Evolutionary conservation across 2,888 invertebrate genomes (phyloP), one percentile per base, ranked within the genome.

Genomic region (Troglohyphantes excavatus): DNA sequence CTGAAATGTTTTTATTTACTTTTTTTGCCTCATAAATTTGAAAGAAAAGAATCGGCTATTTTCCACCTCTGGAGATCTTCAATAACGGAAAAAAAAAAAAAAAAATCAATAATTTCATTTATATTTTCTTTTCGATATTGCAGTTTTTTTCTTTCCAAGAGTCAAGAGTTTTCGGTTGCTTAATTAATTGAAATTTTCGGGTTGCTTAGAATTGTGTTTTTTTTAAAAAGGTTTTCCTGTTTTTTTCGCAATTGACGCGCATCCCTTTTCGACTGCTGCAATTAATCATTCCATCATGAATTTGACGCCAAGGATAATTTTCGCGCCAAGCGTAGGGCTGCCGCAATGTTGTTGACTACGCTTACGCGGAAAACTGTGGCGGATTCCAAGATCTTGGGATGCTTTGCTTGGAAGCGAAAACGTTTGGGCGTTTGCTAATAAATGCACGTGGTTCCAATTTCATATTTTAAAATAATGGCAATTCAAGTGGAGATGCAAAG

Each of bases 251-350:
- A 33, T 6, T 19, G 63, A 39, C 17, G 21, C 65, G 21, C 63
- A 21, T 61, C 63, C 13, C 39, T 63, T 61, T 13, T 27, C 23
- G 76, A 76, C 27, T 21, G 65, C 63, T 65, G 78, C 39, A 59
- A 75, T 75, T 88, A 81, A 88, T 88, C 81, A 88, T 73, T 43
- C 85, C 29, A 59, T 88, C 75, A 39, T 27, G 43, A 70, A 29
- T 73, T 65, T 19, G 11, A 23, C 82, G 88, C 88, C 88, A 89
- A 82, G 46, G 63, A 17, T 5, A 27, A 67, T 76, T 61, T 61
- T 46, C 2, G 68, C 70, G 82, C 82, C 82, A 76, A 84, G 26
- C 9, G 29, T 13, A 61, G 7, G 82, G 72, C 61, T 82, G 81
- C 81, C 67, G 26, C 11, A 33, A 68, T 53, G 29, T 78, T 67